Evolutionary conservation across 2,113 vertebrate species (phyloP), one percentile per base, ranked within the genome.

Genomic region (Dolichotis patagonum): DNA sequence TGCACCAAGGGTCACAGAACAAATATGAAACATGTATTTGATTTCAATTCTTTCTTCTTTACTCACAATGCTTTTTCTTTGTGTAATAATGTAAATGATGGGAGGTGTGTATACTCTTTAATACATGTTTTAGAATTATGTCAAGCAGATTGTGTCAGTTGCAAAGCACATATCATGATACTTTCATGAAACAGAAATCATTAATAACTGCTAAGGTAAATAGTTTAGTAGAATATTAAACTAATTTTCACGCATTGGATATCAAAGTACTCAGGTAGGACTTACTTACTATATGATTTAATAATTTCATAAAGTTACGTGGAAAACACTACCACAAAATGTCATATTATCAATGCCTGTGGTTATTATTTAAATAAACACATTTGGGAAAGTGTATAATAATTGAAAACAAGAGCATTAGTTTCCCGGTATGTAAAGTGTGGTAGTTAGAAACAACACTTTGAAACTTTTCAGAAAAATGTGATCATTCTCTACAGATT

Each of bases 1-100:
- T n/a, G 49, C 0, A 13, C 3, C 7, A 89, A 56, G 65, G 5
- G 0, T 5, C 35, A 38, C 3, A 38, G 7, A 58, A 7, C 0
- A 20, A 77, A 46, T 63, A 80, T 62, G 35, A 41, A 13, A 28
- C 3, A 3, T 54, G 1, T 14, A 81, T 8, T 77, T 92, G 0
- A 85, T 3, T 60, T 93, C 14, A 87, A 4, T n/a, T 3, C 3
- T 52, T 13, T n/a, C 26, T 41, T 65, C 56, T 12, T 43, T 38
- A 35, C 67, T 12, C 14, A 38, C 41, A 5, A 22, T 16, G n/a
- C 46, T 67, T 81, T 41, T 22, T 67, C 0, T 5, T 0, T 17
- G 7, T 77, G 4, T 82, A 88, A 69, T 56, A 75, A 80, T 32
- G 46, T 30, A n/a, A 43, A 67, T 88, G 20, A 83, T 13, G 81